These are phyloP conservation scores for Acanthisitta chloris DNA, from an alignment of 2,113 vertebrate genomes.

Conservation along the genomic window DNA sequence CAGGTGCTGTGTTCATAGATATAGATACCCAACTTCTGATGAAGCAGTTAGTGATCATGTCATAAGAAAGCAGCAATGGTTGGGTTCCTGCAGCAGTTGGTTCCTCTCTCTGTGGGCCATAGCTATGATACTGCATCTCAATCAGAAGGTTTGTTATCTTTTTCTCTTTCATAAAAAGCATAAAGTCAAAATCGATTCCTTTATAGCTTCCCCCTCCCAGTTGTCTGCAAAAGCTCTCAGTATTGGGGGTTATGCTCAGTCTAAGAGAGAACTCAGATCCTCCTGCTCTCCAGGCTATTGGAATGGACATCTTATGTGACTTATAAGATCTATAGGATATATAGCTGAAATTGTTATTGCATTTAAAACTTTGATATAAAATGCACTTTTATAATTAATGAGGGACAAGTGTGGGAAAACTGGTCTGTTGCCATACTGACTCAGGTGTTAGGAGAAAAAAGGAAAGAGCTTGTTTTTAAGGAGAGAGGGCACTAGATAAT, in stretches of 20 bases:
- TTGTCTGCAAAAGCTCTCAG: not conserved
- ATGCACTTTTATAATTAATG: not conserved
- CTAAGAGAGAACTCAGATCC: not conserved
- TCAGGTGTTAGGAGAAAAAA: not conserved
- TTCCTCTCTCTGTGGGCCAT: not conserved
- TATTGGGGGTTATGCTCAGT: not conserved
- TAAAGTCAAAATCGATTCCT: not conserved
- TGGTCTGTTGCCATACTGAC: not conserved
- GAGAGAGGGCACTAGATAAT: not conserved
- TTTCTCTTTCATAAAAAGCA: not conserved
- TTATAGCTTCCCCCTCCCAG: not conserved
- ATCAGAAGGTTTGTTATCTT: not conserved
- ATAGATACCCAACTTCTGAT: not conserved
- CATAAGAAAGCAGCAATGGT: not conserved
- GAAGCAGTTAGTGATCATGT: not conserved
- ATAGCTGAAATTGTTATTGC: not conserved
- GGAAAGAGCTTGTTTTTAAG: not conserved
- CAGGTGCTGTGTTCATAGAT: not conserved
- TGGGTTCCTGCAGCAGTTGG: not conserved
- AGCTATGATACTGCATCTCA: not conserved
- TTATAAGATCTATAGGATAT: not conserved
- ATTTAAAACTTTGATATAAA: not conserved
- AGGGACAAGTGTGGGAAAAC: not conserved
- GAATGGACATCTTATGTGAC: fast-evolving
- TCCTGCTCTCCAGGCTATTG: not conserved